These are phyloP conservation scores for Oedothorax gibbosus DNA, from an alignment of 1,140 invertebrate species.

Conservation along the genomic window DNA sequence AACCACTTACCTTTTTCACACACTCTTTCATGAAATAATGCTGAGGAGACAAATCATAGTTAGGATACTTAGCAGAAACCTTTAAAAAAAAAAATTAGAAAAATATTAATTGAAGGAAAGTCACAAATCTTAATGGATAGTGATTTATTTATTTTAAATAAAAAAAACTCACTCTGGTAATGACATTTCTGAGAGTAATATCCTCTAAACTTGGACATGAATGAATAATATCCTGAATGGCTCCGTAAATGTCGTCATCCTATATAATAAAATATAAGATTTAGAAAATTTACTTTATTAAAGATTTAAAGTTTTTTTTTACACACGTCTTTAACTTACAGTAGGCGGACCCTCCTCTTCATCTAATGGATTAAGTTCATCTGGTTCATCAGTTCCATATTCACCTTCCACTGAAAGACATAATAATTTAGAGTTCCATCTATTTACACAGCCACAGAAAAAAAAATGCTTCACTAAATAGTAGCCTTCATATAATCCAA, in stretches of 20 bases:
- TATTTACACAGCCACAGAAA: background rate
- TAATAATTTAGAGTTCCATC: background rate
- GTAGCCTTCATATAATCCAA: no score
- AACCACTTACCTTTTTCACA: conserved; percentile 36
- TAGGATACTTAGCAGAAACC: conserved; percentile 32
- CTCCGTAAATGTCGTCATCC: conserved; percentile 45
- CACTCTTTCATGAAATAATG: conserved; percentile 48
- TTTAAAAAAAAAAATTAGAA: conserved; percentile 18
- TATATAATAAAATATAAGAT: conserved; percentile 10
- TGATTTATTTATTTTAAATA: background rate
- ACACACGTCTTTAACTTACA: background rate
- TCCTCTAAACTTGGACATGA: conserved; percentile 35
- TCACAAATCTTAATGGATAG: background rate
- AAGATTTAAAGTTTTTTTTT: background rate
- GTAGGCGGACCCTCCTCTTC: conserved; percentile 32
- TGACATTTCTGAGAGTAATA: conserved; percentile 49
- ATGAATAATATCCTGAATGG: conserved; percentile 36
- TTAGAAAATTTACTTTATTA: background rate
- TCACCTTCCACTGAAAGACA: conserved; percentile 19
- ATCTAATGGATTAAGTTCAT: conserved; percentile 24
- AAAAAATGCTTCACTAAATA: no score
- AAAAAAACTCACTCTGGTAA: conserved; percentile 39
- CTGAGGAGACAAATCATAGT: conserved; percentile 9
- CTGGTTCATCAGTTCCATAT: conserved; percentile 7
- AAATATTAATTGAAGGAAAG: background rate